Evolutionary conservation across 1,140 invertebrate species (phyloP).

Genomic region (Bombus pyrosoma): DNA sequence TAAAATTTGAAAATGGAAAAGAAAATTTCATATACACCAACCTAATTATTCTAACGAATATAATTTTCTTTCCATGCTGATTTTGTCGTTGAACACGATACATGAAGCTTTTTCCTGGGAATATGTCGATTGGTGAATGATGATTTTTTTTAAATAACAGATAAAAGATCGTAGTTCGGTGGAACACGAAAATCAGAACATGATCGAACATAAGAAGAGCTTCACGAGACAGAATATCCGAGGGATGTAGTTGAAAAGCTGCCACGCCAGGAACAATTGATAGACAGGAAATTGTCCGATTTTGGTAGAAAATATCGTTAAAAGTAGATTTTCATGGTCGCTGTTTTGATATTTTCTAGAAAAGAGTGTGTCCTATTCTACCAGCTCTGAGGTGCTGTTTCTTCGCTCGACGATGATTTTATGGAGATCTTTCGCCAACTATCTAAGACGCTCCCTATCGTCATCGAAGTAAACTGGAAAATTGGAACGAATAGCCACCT

Average conservation of each 20-base stretch:
- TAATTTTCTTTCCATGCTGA: too few relatives aligned
- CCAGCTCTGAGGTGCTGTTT: too few relatives aligned
- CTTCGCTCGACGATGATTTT: background rate
- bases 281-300: background rate
- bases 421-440: background rate
- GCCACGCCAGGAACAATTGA: background rate
- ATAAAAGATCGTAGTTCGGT: background rate
- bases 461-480: background rate
- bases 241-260: background rate
- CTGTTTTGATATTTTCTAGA: background rate
- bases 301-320: background rate
- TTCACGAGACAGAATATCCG: background rate
- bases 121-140: background rate
- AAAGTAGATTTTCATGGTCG: background rate
- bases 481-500: background rate
- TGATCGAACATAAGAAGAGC: background rate
- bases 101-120: background rate
- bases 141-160: background rate
- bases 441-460: background rate
- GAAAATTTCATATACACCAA: background rate
- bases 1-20: background rate
- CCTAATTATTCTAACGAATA: background rate
- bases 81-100: background rate
- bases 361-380: too few relatives aligned
- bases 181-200: background rate